Conservation (phyloP, 2,888 invertebrate species). For the Arctia plantaginis region DNA sequence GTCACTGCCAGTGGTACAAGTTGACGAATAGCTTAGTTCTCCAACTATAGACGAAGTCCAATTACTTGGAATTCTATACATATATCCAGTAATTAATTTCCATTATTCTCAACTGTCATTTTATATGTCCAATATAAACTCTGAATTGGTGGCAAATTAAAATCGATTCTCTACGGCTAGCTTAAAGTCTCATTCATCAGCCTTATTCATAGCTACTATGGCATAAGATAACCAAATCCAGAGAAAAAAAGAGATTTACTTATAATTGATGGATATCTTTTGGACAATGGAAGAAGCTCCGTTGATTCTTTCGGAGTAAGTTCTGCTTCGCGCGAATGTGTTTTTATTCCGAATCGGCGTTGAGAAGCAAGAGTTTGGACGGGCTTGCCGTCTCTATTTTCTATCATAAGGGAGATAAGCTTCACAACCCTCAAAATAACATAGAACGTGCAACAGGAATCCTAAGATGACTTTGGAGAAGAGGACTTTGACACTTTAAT, state of each 20-base stretch:
- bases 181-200: neutral
- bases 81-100: neutral
- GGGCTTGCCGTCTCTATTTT: too few relatives aligned
- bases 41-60: conserved; percentile 31
- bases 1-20: conserved; percentile 40
- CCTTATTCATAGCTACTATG: neutral
- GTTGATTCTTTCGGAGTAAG: neutral
- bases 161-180: neutral
- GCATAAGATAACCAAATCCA: neutral
- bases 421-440: too few relatives aligned
- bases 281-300: neutral
- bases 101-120: neutral
- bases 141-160: neutral
- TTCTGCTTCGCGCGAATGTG: neutral
- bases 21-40: conserved; percentile 41
- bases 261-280: neutral
- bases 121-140: neutral
- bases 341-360: neutral
- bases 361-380: too few relatives aligned
- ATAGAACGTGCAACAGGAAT: too few relatives aligned
- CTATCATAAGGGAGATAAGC: too few relatives aligned
- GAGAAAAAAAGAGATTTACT: too few relatives aligned
- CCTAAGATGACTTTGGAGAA: too few relatives aligned
- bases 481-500: too few relatives aligned
- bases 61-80: conserved; percentile 24